These are phyloP conservation scores for Melolontha melolontha DNA, from an alignment of 2,888 invertebrate species.

Conservation along the genomic window DNA sequence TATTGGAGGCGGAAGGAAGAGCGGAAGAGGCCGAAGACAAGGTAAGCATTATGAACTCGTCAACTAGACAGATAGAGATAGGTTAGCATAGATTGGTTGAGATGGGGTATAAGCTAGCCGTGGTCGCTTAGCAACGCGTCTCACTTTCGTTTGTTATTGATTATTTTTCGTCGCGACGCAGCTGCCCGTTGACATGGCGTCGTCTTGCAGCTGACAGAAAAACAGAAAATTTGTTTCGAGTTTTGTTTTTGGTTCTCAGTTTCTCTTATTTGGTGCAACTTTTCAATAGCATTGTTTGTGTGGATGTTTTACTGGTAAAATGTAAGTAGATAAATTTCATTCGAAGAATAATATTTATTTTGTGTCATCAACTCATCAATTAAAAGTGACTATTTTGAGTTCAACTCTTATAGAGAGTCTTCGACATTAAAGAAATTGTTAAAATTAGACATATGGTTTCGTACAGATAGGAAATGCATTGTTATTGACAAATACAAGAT, in stretches of 20 bases:
- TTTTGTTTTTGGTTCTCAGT: slow-evolving; percentile 48
- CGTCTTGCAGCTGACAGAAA: slow-evolving; percentile 65
- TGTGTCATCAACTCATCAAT: no score
- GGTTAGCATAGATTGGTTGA: slow-evolving; percentile 18
- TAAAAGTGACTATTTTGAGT: no score
- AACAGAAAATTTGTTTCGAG: slow-evolving; percentile 53
- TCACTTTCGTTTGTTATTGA: slow-evolving; percentile 66
- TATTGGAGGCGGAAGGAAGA: slow-evolving; percentile 91
- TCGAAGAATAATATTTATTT: no score
- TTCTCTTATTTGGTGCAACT: slow-evolving; percentile 49
- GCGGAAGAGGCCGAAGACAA: slow-evolving; percentile 96
- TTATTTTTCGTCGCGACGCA: slow-evolving; percentile 66
- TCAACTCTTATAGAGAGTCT: no score
- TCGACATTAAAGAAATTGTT: no score
- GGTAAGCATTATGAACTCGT: slow-evolving; percentile 71
- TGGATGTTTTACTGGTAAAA: slow-evolving; percentile 55
- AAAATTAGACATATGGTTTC: no score
- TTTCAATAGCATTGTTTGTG: slow-evolving; percentile 45
- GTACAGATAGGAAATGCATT: slow-evolving; percentile 8
- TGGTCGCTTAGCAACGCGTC: slow-evolving; percentile 62
- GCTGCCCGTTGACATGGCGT: slow-evolving; percentile 61
- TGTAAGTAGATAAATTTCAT: slow-evolving; percentile 54
- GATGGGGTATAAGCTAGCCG: slow-evolving; percentile 43
- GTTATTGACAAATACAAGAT: slow-evolving; percentile 26
- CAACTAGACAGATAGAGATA: slow-evolving; percentile 31